Percentiles rank a stretch among this genome's conserved stretches.
Evolutionary conservation across 2,888 invertebrate genomes (phyloP).

Genomic region (Andrena flavipes): DNA sequence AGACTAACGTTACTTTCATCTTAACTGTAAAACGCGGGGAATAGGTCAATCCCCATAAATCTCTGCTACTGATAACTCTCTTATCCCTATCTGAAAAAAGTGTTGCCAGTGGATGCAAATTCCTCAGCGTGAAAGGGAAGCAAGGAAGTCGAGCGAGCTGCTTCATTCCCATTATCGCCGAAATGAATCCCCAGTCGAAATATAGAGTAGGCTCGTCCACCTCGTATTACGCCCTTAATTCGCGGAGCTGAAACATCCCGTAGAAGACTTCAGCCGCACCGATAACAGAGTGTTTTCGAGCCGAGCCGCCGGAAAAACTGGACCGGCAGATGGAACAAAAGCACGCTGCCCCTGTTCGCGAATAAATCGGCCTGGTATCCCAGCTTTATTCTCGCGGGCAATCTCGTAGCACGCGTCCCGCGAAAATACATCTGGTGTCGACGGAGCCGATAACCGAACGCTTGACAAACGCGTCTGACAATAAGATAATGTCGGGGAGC

Average conservation of each 20-base stretch:
- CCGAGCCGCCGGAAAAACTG: not conserved
- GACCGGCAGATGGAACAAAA: not conserved
- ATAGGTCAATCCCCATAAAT: no score
- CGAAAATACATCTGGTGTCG: conserved; percentile 25
- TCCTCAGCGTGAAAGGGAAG: no score
- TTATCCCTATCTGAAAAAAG: no score
- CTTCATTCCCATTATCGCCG: no score
- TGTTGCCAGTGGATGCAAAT: no score
- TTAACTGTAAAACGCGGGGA: no score
- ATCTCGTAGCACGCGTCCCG: conserved; percentile 20
- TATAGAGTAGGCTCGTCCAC: not conserved
- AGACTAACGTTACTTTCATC: no score
- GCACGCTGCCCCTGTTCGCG: not conserved
- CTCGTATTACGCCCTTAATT: not conserved
- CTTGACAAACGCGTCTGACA: conserved; percentile 39
- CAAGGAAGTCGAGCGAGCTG: no score
- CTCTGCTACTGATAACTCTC: no score
- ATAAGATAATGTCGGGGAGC: conserved; percentile 38
- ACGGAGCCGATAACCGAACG: conserved; percentile 37
- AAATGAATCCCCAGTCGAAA: no score
- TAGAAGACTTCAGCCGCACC: not conserved
- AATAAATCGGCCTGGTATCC: conserved; percentile 25
- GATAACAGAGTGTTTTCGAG: not conserved
- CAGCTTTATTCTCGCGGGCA: conserved; percentile 15
- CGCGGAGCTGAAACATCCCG: not conserved